Evolutionary conservation across 2,797 vertebrate species (phyloP).

Genomic region (Champsocephalus esox): DNA sequence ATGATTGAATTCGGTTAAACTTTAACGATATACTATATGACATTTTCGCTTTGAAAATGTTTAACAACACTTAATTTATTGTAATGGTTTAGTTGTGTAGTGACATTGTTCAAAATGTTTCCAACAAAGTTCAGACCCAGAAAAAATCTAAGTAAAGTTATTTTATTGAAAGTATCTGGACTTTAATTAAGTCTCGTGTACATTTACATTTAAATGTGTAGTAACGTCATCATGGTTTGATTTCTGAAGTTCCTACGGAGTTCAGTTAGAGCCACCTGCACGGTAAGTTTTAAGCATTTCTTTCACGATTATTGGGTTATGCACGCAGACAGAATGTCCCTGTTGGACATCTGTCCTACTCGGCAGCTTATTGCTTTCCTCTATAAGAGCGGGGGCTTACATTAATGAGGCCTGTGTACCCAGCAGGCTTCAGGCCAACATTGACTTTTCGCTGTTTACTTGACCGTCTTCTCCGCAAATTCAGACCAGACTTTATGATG

Average conservation of each 20-base stretch:
- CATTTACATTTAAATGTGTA: too few relatives aligned
- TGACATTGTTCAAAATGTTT: too few relatives aligned
- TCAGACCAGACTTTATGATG: constrained; percentile 55
- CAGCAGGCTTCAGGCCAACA: constrained; percentile 58
- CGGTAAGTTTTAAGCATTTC: constrained; percentile 2
- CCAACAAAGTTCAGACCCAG: too few relatives aligned
- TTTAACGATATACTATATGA: not conserved
- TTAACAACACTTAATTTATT: too few relatives aligned
- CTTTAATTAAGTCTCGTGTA: too few relatives aligned
- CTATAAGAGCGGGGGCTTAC: constrained; percentile 42
- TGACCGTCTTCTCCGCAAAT: constrained; percentile 52
- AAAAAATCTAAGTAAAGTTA: too few relatives aligned
- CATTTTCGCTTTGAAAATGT: too few relatives aligned
- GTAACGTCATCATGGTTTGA: not conserved
- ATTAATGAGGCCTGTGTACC: constrained; percentile 51
- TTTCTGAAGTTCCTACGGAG: not conserved
- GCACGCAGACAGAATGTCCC: constrained; percentile 18
- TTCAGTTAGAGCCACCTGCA: not conserved
- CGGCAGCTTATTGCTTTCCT: constrained; percentile 31
- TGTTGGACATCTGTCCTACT: constrained; percentile 34
- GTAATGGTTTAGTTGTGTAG: too few relatives aligned
- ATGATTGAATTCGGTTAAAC: not conserved
- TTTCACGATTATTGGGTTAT: constrained; percentile 22
- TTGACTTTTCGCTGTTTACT: constrained; percentile 70
- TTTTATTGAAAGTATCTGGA: too few relatives aligned